Evolutionary conservation across 2,113 vertebrate genomes (phyloP).

Genomic region (Dunckerocampus dactyliophorus): DNA sequence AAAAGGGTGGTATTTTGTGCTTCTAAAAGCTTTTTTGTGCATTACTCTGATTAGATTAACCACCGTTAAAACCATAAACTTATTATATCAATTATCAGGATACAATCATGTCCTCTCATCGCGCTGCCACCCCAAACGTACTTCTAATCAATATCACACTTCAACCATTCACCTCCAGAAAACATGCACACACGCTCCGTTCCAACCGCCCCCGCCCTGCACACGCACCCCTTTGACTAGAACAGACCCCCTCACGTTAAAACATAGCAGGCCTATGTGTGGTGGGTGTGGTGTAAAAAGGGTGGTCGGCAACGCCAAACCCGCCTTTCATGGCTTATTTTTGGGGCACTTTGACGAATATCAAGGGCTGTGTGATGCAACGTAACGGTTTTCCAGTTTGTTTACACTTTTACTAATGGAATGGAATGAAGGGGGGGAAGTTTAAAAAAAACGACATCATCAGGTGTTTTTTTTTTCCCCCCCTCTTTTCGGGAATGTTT

Average conservation of each 20-base stretch:
- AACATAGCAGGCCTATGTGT: conserved; percentile 56
- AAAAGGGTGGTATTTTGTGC: conserved; percentile 6
- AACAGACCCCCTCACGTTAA: conserved; percentile 53
- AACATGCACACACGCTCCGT: conserved; percentile 9
- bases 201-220: conserved; percentile 39
- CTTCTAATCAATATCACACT: conserved; percentile 53
- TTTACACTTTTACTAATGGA: conserved; percentile 66
- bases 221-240: conserved; percentile 29
- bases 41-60: conserved; percentile 22
- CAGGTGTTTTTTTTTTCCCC: conserved; percentile 65
- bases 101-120: conserved; percentile 29
- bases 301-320: conserved; percentile 53
- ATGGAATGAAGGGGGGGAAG: conserved; percentile 37
- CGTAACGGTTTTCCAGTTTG: conserved; percentile 65
- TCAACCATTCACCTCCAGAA: conserved; percentile 40
- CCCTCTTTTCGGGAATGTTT: conserved; percentile 66
- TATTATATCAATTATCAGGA: not conserved
- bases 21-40: conserved; percentile 7
- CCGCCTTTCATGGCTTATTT: conserved; percentile 64
- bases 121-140: conserved; percentile 34
- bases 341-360: conserved; percentile 42
- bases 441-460: conserved; percentile 44
- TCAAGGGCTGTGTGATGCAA: conserved; percentile 63
- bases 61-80: not conserved
- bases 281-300: conserved; percentile 55